Base-by-base conservation (phyloP, 2,113 vertebrate species). In the Rallus limicola region DNA sequence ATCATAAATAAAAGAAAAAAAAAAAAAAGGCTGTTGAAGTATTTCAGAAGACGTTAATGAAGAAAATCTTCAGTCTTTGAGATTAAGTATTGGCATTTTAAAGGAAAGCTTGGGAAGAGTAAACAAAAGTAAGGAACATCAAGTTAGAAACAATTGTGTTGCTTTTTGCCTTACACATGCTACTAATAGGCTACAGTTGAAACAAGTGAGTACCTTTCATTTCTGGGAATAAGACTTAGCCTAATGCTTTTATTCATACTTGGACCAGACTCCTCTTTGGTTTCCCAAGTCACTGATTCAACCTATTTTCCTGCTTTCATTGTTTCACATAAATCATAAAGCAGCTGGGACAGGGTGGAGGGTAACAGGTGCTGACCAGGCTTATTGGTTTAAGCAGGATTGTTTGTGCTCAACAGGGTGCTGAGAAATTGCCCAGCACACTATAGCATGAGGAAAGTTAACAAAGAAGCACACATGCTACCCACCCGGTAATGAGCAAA, bases 191-290 rank as follows among this genome's bases (percentile, higher is more conserved):
- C 36, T 79, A 72, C 10, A 68, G 44, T 14, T n/a, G 15, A 53
- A 85, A 86, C 2, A 20, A 36, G 6, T 42, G 7, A 48, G 7
- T 26, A 46, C 31, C 11, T 70, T 91, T 72, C 11, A 25, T 89
- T 87, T 72, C 38, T 76, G 9, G 23, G 52, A 60, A 55, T 79
- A 83, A 86, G 3, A 20, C 26, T 52, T 19, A 46, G 3, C 10
- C 3, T 48, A 12, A 38, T 59, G 15, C 2, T 71, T 10, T 68
- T 77, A 44, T 40, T 84, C 14, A 7, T 29, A 76, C 0, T 1
- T 16, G 25, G 33, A 40, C 7, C 64, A 33, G 29, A 59, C 26
- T 74, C 0, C 1, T 55, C 36, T 75, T 74, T 0, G 0, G 19
- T 84, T 81, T 89, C 26, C 25, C 24, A 60, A 79, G 48, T 44